These are phyloP conservation scores for Sycobia sp. DNA, from an alignment of 1,140 invertebrate species.

Conservation along the genomic window DNA sequence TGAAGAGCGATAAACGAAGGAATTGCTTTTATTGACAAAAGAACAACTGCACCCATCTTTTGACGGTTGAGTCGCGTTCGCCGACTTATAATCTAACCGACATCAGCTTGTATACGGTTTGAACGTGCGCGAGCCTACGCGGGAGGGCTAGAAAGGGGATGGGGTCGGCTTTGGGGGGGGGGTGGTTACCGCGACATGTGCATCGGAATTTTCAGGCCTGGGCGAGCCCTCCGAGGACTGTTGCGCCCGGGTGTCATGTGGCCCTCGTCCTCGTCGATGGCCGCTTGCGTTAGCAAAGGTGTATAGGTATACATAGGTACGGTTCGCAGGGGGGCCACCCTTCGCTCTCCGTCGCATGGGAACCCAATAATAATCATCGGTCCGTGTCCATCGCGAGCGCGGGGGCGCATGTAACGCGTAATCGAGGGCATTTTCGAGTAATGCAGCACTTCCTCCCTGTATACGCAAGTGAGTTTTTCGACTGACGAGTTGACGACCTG, in stretches of 20 bases:
- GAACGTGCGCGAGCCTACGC: too few relatives aligned
- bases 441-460: conserved; percentile 29
- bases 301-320: neutral
- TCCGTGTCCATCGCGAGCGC: conserved; percentile 43
- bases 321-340: conserved; percentile 56
- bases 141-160: too few relatives aligned
- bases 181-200: too few relatives aligned
- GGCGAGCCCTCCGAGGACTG: too few relatives aligned
- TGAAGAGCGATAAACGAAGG: too few relatives aligned
- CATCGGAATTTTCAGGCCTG: too few relatives aligned
- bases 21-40: too few relatives aligned
- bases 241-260: conserved; percentile 34
- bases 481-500: neutral
- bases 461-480: conserved; percentile 27
- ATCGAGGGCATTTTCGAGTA: conserved; percentile 26
- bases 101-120: too few relatives aligned
- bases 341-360: conserved; percentile 47
- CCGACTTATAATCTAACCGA: too few relatives aligned
- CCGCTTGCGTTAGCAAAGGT: neutral
- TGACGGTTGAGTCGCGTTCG: too few relatives aligned
- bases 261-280: neutral
- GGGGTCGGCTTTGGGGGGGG: too few relatives aligned
- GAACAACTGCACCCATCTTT: too few relatives aligned
- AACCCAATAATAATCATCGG: conserved; percentile 49
- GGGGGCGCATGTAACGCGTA: conserved; percentile 21